Evolutionary conservation across 2,888 invertebrate species (phyloP).

Genomic region (Napeogenes sylphis): DNA sequence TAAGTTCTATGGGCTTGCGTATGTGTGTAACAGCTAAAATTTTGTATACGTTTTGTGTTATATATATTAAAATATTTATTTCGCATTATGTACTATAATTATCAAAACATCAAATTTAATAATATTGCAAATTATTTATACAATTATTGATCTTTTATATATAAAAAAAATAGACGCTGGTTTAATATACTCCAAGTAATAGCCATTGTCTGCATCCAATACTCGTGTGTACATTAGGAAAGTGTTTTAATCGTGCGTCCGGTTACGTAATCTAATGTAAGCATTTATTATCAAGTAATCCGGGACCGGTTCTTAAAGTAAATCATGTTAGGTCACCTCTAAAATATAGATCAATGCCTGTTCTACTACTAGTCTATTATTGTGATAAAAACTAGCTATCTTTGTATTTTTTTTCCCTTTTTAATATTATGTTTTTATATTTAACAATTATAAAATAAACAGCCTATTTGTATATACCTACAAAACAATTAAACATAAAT

Average conservation of each 20-base stretch:
- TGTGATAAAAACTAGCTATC: background rate
- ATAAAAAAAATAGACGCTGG: too few species aligned
- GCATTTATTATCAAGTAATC: slow-evolving; percentile 15
- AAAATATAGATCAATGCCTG: slow-evolving; percentile 17
- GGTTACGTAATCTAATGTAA: slow-evolving; percentile 11
- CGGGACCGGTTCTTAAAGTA: slow-evolving; percentile 10
- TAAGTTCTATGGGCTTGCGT: slow-evolving; percentile 31
- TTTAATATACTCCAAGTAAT: too few species aligned
- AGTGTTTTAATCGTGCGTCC: slow-evolving; percentile 16
- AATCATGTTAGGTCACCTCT: slow-evolving; percentile 13
- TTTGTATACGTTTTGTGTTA: slow-evolving; percentile 8
- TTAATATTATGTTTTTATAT: too few species aligned
- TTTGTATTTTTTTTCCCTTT: background rate
- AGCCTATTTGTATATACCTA: too few species aligned
- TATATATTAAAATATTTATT: slow-evolving; percentile 2
- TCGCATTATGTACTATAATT: slow-evolving; percentile 8
- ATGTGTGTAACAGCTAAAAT: slow-evolving; percentile 21
- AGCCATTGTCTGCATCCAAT: background rate
- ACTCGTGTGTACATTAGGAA: slow-evolving; percentile 13
- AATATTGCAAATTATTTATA: too few species aligned
- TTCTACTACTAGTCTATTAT: background rate
- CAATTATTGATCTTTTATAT: too few species aligned
- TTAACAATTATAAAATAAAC: too few species aligned
- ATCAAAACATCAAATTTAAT: too few species aligned
- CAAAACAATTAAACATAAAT: too few species aligned